Conservation (phyloP, 2,797 vertebrate genomes). For the Molothrus aeneus region DNA sequence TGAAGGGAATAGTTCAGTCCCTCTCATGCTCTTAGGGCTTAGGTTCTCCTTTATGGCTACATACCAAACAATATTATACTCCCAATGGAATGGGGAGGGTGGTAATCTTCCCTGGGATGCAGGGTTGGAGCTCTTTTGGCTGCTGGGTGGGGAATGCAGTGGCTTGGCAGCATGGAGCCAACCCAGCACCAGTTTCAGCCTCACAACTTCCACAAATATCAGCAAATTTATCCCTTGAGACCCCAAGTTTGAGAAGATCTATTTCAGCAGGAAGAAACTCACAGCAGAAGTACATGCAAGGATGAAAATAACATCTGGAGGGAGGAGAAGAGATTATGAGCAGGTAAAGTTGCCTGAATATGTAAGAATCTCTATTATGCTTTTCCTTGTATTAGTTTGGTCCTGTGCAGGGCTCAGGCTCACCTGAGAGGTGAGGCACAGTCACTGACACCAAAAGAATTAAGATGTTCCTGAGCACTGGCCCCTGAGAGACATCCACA, state of each 20-base stretch:
- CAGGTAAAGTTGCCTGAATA: not conserved
- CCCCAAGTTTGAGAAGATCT: not conserved
- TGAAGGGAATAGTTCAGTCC: not conserved
- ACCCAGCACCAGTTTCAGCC: not conserved
- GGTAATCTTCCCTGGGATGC: not conserved
- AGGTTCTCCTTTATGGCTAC: not conserved
- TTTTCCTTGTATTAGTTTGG: not conserved
- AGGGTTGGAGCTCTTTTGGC: not conserved
- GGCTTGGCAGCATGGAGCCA: not conserved
- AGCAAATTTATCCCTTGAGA: not conserved
- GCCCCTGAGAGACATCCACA: not conserved
- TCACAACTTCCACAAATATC: accelerated
- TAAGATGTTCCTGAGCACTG: not conserved
- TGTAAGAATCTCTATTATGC: not conserved
- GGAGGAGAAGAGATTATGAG: not conserved
- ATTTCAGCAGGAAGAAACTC: not conserved
- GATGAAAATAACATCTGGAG: not conserved
- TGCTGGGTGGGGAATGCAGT: not conserved
- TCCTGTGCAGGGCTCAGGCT: accelerated
- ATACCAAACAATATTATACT: not conserved
- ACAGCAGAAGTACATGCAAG: not conserved
- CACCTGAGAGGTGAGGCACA: not conserved
- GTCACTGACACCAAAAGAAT: not conserved
- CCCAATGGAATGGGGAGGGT: not conserved
- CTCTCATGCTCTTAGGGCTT: not conserved